A percentile compares a stretch with the other conserved stretches of the same genome.
phyloP scores from a whole-genome alignment of 2,888 invertebrate genomes.

The Phlogophora meticulosa region DNA sequence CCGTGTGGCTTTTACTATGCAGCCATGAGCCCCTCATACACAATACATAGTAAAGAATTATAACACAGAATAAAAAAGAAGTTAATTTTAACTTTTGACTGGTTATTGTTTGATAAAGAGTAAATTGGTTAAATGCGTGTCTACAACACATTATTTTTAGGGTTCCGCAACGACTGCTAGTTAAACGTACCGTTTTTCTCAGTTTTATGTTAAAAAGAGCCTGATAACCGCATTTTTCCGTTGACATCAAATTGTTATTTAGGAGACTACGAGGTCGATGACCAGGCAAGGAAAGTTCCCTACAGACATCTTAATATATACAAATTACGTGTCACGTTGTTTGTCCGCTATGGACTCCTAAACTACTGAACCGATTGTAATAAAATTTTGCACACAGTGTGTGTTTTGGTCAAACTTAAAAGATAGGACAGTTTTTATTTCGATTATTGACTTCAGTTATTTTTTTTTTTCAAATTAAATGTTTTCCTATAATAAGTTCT shows the following conservation, averaged over 20 bases:
- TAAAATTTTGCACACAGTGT: no score
- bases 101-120: conserved; percentile 1
- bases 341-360: no score
- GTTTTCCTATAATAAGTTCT: no score
- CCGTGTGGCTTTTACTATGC: background rate
- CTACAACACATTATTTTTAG: conserved; percentile 17
- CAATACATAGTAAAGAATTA: no score
- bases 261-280: background rate
- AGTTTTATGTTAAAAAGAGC: background rate
- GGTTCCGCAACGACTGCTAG: background rate
- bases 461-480: no score
- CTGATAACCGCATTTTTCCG: background rate
- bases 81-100: background rate
- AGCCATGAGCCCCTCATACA: background rate
- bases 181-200: background rate
- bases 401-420: no score
- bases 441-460: no score
- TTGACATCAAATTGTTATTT: background rate
- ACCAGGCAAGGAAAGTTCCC: background rate
- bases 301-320: no score
- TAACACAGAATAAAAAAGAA: background rate
- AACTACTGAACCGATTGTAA: no score
- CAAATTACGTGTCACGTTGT: no score
- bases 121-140: conserved; percentile 42
- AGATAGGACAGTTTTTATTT: no score